Evolutionary conservation across 2,113 vertebrate species (phyloP).

Genomic region (Cercocebus atys): DNA sequence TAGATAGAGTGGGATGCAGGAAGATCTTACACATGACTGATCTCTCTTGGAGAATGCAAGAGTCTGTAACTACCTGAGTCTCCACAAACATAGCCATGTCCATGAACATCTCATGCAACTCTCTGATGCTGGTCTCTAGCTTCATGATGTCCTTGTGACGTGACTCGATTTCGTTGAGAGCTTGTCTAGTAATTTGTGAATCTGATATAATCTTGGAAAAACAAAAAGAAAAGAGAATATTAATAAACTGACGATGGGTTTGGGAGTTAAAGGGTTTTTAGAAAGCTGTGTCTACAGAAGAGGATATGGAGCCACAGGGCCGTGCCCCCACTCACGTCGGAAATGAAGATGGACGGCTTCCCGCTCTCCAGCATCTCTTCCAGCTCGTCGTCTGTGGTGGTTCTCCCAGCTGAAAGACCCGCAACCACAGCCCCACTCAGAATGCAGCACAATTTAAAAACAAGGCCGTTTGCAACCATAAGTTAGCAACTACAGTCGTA

Average conservation of each 20-base stretch:
- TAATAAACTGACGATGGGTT: background rate
- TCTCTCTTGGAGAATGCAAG: too few relatives aligned
- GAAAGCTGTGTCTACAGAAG: background rate
- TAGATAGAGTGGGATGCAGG: fast-evolving
- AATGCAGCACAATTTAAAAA: fast-evolving
- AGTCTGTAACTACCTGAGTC: conserved; percentile 88
- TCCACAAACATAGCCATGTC: conserved; percentile 98
- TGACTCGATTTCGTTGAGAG: conserved; percentile 95
- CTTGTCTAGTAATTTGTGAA: conserved; percentile 94
- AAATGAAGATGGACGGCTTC: conserved; percentile 95
- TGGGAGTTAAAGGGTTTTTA: fast-evolving
- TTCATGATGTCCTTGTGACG: conserved; percentile 96
- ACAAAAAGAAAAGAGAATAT: fast-evolving
- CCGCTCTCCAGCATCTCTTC: conserved; percentile 97
- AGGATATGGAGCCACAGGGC: fast-evolving
- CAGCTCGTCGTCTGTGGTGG: conserved; percentile 93
- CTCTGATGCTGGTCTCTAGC: conserved; percentile 95
- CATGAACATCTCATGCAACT: conserved; percentile 95
- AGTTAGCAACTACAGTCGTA: background rate
- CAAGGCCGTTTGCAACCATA: background rate
- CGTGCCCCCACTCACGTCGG: conserved; percentile 85
- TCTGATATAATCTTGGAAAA: conserved; percentile 94
- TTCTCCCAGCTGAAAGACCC: conserved; percentile 89
- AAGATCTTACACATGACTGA: too few relatives aligned
- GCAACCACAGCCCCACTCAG: background rate